These are phyloP conservation scores for Thalassoma bifasciatum DNA, from an alignment of 2,113 vertebrate genomes.

Conservation along the genomic window DNA sequence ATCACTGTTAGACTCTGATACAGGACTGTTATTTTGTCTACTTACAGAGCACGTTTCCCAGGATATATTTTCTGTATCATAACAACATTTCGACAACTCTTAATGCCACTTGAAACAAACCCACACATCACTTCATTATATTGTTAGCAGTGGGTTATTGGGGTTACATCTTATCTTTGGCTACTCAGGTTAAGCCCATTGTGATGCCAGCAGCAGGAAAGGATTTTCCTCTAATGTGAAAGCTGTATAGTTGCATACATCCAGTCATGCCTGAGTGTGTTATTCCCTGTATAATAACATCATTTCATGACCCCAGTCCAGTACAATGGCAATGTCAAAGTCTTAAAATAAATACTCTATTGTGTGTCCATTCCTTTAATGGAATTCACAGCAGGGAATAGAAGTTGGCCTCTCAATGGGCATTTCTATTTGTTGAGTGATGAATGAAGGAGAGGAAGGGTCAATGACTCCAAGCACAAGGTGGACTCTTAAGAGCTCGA, in stretches of 20 bases:
- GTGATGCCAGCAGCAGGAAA: constrained; percentile 18
- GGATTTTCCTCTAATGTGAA: constrained; percentile 21
- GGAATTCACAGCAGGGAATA: constrained; percentile 54
- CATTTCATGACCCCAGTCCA: constrained; percentile 37
- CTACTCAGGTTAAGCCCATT: constrained; percentile 9
- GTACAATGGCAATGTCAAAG: constrained; percentile 55
- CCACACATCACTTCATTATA: background rate
- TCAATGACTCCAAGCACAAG: constrained; percentile 65
- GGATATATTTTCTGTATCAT: background rate
- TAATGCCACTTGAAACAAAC: constrained; percentile 5
- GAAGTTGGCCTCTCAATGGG: constrained; percentile 20
- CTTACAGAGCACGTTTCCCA: too few relatives aligned
- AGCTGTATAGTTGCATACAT: constrained; percentile 16
- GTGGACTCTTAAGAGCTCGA: constrained; percentile 56
- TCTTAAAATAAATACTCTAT: constrained; percentile 42
- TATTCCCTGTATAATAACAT: constrained; percentile 5
- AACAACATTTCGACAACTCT: background rate
- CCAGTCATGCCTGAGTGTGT: constrained; percentile 24
- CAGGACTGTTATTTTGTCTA: too few relatives aligned
- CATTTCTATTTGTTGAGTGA: constrained; percentile 52
- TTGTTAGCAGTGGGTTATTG: background rate
- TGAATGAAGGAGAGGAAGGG: constrained; percentile 60
- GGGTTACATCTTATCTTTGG: constrained; percentile 22
- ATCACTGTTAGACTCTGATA: too few relatives aligned
- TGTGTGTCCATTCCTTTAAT: constrained; percentile 57